A percentile compares a stretch with the other conserved stretches of the same genome.
Evolutionary conservation across 2,888 invertebrate genomes (phyloP).

Genomic region (Apamea anceps): DNA sequence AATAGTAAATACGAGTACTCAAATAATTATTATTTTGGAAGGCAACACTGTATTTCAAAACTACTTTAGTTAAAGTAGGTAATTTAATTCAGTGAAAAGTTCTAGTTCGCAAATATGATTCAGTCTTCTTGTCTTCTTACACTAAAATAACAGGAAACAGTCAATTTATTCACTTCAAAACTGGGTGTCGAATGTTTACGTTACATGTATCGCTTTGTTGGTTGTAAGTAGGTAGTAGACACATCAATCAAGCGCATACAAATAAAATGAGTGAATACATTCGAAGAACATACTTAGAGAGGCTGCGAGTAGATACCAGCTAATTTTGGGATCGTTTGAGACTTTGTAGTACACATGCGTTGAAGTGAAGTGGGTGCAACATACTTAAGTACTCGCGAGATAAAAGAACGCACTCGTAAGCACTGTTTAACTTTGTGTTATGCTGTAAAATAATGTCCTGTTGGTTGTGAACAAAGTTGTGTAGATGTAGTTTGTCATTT

Average conservation of each 20-base stretch:
- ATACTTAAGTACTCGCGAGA: conserved; percentile 26
- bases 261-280: conserved; percentile 60
- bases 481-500: not conserved
- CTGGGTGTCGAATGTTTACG: conserved; percentile 26
- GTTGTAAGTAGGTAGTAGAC: conserved; percentile 49
- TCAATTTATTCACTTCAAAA: conserved; percentile 17
- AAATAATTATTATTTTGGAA: not conserved
- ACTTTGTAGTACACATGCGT: conserved; percentile 49
- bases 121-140: not conserved
- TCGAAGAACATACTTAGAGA: conserved; percentile 64
- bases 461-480: conserved; percentile 3
- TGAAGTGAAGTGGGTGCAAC: conserved; percentile 33
- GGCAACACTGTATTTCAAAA: not conserved
- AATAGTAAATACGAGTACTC: not conserved
- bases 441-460: not conserved
- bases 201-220: conserved; percentile 40
- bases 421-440: conserved; percentile 3
- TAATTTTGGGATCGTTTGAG: conserved; percentile 63
- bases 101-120: conserved; percentile 1
- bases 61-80: not conserved
- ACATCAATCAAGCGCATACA: conserved; percentile 62
- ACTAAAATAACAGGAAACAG: conserved; percentile 14
- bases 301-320: conserved; percentile 52
- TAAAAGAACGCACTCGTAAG: conserved; percentile 20
- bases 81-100: not conserved